A percentile compares a stretch with the other conserved stretches of the same genome.
Conservation (phyloP, 2,888 invertebrate genomes). For the Deilephila elpenor region DNA sequence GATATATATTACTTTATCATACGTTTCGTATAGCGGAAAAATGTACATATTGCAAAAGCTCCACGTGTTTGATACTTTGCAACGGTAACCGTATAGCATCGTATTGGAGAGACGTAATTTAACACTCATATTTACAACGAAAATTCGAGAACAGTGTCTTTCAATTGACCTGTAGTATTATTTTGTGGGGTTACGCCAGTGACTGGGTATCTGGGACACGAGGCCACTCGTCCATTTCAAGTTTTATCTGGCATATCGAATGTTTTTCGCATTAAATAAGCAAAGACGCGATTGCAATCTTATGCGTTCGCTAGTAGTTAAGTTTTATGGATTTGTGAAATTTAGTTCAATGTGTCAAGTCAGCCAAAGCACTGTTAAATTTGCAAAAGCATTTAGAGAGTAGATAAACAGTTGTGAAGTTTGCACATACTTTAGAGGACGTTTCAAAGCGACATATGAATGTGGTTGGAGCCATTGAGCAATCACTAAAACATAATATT, state of each 20-base stretch:
- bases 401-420: not conserved
- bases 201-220: constrained; percentile 51
- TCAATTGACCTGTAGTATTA: constrained; percentile 39
- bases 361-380: not conserved
- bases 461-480: not conserved
- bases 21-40: not conserved
- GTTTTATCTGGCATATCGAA: constrained; percentile 48
- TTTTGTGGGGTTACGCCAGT: constrained; percentile 48
- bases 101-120: not conserved
- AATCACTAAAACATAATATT: not conserved
- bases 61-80: not conserved
- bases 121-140: not conserved
- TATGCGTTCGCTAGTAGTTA: not conserved
- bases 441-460: not conserved
- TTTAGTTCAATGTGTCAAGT: not conserved
- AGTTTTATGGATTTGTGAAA: not conserved
- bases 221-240: constrained; percentile 39
- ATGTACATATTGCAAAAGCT: not conserved
- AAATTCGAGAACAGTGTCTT: constrained; percentile 30
- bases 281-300: not conserved
- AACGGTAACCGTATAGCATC: not conserved
- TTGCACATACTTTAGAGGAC: not conserved
- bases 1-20: not conserved
- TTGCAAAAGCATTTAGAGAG: not conserved
- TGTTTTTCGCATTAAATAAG: constrained; percentile 34